Percentiles rank a stretch among this genome's conserved stretches.
These are phyloP conservation scores for Mormyrus lacerda DNA, from an alignment of 2,113 vertebrate species.

Conservation along the genomic window DNA sequence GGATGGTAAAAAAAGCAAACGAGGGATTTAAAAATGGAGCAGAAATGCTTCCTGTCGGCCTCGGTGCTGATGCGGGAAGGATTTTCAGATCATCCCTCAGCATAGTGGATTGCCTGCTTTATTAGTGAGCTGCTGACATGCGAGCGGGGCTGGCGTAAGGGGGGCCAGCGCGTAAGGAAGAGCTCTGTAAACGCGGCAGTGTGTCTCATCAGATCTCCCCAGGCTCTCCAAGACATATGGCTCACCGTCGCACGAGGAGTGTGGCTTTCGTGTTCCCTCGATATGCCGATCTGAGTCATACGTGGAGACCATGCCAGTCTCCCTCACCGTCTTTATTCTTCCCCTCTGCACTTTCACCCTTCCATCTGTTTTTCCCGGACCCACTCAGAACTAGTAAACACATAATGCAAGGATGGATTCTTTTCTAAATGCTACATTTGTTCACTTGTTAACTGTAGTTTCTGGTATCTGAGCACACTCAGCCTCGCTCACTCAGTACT, in stretches of 20 bases:
- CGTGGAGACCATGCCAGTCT: background rate
- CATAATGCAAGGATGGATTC: background rate
- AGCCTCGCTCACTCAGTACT: background rate
- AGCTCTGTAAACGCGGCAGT: background rate
- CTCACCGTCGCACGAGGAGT: background rate
- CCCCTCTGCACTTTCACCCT: background rate
- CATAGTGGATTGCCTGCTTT: background rate
- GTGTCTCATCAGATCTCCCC: background rate
- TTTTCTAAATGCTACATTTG: background rate
- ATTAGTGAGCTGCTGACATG: background rate
- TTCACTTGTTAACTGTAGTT: background rate
- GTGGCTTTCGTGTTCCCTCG: background rate
- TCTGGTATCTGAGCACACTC: background rate
- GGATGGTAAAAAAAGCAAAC: background rate
- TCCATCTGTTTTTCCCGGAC: background rate
- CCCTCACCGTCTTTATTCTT: background rate
- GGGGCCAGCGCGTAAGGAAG: background rate
- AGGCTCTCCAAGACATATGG: background rate
- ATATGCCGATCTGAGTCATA: conserved; percentile 3
- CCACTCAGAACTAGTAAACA: background rate
- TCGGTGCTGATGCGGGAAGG: background rate
- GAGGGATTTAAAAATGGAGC: background rate
- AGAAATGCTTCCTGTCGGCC: background rate
- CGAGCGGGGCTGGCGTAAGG: background rate
- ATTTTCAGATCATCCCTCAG: background rate